Evolutionary conservation across 2,797 vertebrate genomes (phyloP), one percentile per base, ranked within the genome.

Genomic region (Mionectes olivaceus): DNA sequence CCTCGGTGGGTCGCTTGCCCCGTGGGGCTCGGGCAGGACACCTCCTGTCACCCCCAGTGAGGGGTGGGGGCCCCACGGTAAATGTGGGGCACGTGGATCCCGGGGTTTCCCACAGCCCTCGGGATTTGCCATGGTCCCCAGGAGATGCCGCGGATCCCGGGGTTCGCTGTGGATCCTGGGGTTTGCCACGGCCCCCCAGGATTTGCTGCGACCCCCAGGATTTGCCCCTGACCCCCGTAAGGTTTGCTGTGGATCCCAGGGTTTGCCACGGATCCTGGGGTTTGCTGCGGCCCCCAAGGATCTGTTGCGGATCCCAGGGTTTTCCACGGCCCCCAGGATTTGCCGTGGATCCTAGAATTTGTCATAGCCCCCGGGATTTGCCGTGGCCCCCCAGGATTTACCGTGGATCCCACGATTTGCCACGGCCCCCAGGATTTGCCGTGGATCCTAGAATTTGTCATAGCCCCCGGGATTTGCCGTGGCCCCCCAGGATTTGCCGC

Each of bases 21-120:
- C 0, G 39, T 14, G 39, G 53, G 39, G 71, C 30, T 50, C 1
- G 2, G 23, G 25, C 46, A 7, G 46, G 73, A 10, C 15, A 9
- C 22, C 30, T 30, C 33, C 37, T 2, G 37, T 27, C 87, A 32
- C 41, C 43, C 7, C 13, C n/a, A 2, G 22, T 0, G 10, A 19
- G 1, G 68, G 6, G 1, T 35, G 68, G 7, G 24, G 2, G 16
- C 10, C 2, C 60, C 10, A 1, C 3, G 0, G 28, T 2, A 2
- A 12, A 74, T 1, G 21, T 4, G 52, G 83, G 83, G 78, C 7
- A 39, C 4, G 16, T 5, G 10, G 55, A 37, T 25, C 32, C 59
- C 1, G 10, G 5, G 69, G 4, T 73, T 24, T 16, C 24, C 17
- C 2, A 2, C 1, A 35, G 43, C 30, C 27, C 13, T 9, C 4